These are phyloP conservation scores for Zaprionus davidi DNA, from an alignment of 1,140 invertebrate species.

Conservation along the genomic window DNA sequence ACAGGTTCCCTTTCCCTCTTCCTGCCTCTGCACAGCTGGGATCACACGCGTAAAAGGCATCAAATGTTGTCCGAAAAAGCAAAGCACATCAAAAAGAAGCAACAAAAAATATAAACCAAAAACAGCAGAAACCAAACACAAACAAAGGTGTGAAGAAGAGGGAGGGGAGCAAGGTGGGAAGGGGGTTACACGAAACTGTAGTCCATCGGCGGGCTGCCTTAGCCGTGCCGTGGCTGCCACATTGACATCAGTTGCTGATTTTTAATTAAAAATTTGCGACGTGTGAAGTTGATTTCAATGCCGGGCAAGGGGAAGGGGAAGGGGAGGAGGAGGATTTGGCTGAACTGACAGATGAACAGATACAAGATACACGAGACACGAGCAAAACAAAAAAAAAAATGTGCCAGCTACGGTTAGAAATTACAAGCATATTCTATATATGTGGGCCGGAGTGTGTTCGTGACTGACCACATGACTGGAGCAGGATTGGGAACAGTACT, in stretches of 20 bases:
- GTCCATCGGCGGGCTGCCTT: slow-evolving; percentile 15
- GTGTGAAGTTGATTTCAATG: slow-evolving; percentile 83
- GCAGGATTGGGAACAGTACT: background rate
- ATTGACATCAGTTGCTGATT: slow-evolving; percentile 81
- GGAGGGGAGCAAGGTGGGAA: background rate
- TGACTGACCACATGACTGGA: slow-evolving; percentile 42
- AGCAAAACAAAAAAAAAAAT: slow-evolving; percentile 1
- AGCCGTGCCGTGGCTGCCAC: slow-evolving; percentile 34
- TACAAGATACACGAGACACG: slow-evolving; percentile 18
- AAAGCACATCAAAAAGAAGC: slow-evolving; percentile 43
- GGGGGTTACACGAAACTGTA: background rate
- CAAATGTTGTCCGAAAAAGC: slow-evolving; percentile 71
- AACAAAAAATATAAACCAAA: slow-evolving; percentile 7
- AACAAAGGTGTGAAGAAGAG: background rate
- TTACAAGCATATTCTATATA: slow-evolving; percentile 2
- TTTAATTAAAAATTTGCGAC: slow-evolving; percentile 83
- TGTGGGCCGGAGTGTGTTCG: slow-evolving; percentile 28
- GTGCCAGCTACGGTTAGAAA: slow-evolving; percentile 25
- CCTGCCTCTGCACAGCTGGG: background rate
- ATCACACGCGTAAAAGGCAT: slow-evolving; percentile 64
- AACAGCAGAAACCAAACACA: slow-evolving; percentile 15
- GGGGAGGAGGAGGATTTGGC: background rate
- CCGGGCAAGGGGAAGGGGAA: background rate
- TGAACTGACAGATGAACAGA: slow-evolving; percentile 45
- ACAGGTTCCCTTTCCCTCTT: slow-evolving; percentile 1